These are phyloP conservation scores for Pelagia noctiluca DNA, from an alignment of 30 jellyfish, hydroid and myxozoan genomes.

Conservation along the genomic window DNA sequence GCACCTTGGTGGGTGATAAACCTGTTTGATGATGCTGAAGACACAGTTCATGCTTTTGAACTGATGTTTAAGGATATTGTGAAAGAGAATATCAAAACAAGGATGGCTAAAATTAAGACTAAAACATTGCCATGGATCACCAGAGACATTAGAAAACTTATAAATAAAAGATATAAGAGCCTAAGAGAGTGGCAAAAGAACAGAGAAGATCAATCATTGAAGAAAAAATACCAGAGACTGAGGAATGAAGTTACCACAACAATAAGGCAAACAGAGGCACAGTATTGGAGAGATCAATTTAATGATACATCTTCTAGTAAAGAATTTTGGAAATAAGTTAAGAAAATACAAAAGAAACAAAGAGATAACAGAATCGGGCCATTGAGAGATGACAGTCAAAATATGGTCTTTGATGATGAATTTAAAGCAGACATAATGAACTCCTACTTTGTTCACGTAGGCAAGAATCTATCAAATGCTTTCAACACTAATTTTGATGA, in stretches of 20 bases:
- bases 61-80: slow-evolving; percentile 18
- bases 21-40: slow-evolving; percentile 21
- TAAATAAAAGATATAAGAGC: not conserved
- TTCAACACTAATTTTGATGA: too few relatives aligned
- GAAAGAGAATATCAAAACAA: slow-evolving; percentile 13
- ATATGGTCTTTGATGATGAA: slow-evolving; percentile 11
- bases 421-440: slow-evolving; percentile 39
- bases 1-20: slow-evolving; percentile 51
- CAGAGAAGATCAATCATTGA: too few relatives aligned
- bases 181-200: too few relatives aligned
- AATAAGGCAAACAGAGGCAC: too few relatives aligned
- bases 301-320: too few relatives aligned
- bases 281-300: too few relatives aligned
- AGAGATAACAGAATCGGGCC: not conserved
- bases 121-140: slow-evolving; percentile 29
- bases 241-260: too few relatives aligned
- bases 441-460: slow-evolving; percentile 12
- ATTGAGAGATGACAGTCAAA: slow-evolving; percentile 27
- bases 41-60: slow-evolving; percentile 17
- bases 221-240: too few relatives aligned
- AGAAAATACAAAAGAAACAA: too few relatives aligned
- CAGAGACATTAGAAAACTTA: slow-evolving; percentile 37
- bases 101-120: slow-evolving; percentile 35
- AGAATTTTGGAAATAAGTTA: too few relatives aligned
- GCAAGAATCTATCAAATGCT: not conserved